Evolutionary conservation across 1,140 invertebrate genomes (phyloP), one percentile per base, ranked within the genome.

Genomic region (Calosoma granatense): DNA sequence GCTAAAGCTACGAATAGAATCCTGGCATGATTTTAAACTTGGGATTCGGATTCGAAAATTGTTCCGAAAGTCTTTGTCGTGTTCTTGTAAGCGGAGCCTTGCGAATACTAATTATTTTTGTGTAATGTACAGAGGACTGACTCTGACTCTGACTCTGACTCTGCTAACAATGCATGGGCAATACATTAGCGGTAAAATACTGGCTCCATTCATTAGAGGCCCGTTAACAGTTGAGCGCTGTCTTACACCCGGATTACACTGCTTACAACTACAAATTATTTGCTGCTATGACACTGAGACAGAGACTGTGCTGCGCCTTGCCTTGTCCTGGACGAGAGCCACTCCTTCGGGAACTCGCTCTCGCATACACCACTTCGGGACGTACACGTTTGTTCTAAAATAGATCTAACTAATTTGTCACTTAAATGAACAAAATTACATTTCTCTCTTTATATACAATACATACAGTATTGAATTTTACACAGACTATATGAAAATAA

Each of bases 91-190:
- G 41, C 41, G 17, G 41, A 47, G 41, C 41, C 41, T 47, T 47
- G 15, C 41, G 41, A 47, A 47, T 47, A 47, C 41, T 47, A 47
- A 47, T 47, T 47, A 47, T 47, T 47, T 47, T 47, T 47, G 41
- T 47, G 41, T 47, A 47, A 47, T 47, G 15, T 17, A 17, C 41
- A 17, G 15, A 47, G 26, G 26, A 11, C 4, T 47, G 41, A 3
- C 15, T 30, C 26, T 6, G n/a, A n/a, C n/a, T n/a, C n/a, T n/a
- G n/a, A n/a, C n/a, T n/a, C n/a, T n/a, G n/a, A n/a, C n/a, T n/a
- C n/a, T 36, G 26, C 6, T 47, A 47, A 47, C 41, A 47, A 47
- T 47, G 41, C 41, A 17, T 47, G 41, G 41, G 41, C 41, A 47
- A 47, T 47, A 47, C 41, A 47, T 47, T 47, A 47, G 41, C 41